Base-by-base conservation (phyloP, 2,888 invertebrate species). In the Dryocosmus kuriphilus region DNA sequence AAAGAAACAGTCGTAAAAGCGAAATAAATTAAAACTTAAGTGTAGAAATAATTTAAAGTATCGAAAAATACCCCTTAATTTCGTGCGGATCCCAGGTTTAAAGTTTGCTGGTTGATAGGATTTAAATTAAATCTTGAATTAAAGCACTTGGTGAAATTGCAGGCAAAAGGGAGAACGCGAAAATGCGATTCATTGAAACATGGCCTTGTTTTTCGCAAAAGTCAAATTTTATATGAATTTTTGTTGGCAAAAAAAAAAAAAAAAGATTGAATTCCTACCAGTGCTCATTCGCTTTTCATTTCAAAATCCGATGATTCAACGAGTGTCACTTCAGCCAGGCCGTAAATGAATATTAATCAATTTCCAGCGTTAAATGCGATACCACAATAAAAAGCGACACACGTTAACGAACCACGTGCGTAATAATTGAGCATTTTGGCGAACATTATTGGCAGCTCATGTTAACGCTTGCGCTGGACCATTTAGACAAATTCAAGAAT, bases 261-360 rank as follows among this genome's bases (percentile, higher is more conserved):
- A 79, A 80, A 74, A 77, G 74, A 65, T 79, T 74, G 76, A 38
- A 76, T 71, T 41, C 38, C 38, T 9, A 38, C 38, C 55, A 61
- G 57, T 38, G 30, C 22, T 19, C 51, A 71, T 71, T 71, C 46
- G 51, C 71, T 71, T 71, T 71, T 71, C 71, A 71, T 51, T 51
- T 71, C 32, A 71, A 71, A 71, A 71, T 30, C 51, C 71, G 11
- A 51, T 51, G 51, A 71, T 71, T 73, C 41, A 46, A 73, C 75
- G 80, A 82, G 77, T 80, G 82, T 77, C 84, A 86, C 46, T 35
- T 38, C 61, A 27, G 81, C 79, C 80, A 78, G 80, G 80, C 81
- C 83, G 82, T 83, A 83, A 85, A 87, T 86, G 86, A 88, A 86
- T 86, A 88, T 88, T 85, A 88, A 88, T 86, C 88, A 85, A 87